Percentiles rank a stretch among this genome's conserved stretches.
These are phyloP conservation scores for Vollenhovia emeryi DNA, from an alignment of 1,140 invertebrate species.

Conservation along the genomic window DNA sequence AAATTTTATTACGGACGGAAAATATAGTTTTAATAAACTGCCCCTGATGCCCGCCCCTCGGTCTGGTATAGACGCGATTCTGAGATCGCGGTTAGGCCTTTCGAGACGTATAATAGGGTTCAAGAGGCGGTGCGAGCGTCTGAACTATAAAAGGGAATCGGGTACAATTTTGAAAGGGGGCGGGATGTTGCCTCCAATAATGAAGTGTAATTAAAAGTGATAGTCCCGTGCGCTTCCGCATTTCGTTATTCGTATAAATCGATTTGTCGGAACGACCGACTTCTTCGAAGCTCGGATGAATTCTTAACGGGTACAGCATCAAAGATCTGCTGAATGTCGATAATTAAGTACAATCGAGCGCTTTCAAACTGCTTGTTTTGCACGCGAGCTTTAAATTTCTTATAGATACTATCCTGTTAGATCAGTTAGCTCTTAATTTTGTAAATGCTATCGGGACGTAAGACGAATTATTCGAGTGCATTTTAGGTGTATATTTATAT, in stretches of 20 bases:
- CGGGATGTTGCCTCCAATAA: slow-evolving; percentile 49
- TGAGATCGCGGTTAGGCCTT: slow-evolving; percentile 16
- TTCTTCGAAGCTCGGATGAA: slow-evolving; percentile 17
- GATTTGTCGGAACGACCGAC: neutral
- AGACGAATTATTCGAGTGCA: neutral
- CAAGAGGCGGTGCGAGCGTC: neutral
- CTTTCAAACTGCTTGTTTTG: slow-evolving; percentile 8
- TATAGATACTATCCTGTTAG: neutral
- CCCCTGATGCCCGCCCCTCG: neutral
- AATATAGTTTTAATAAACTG: slow-evolving; percentile 70
- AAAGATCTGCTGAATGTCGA: slow-evolving; percentile 23
- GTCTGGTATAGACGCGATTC: slow-evolving; percentile 27
- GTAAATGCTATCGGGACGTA: neutral
- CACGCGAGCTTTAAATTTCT: slow-evolving; percentile 7
- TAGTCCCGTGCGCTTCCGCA: slow-evolving; percentile 64
- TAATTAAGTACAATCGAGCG: slow-evolving; percentile 16
- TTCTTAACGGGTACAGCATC: slow-evolving; percentile 44
- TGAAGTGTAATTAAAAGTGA: slow-evolving; percentile 74
- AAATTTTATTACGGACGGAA: slow-evolving; percentile 76
- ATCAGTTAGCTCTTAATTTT: slow-evolving; percentile 23
- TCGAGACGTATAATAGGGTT: slow-evolving; percentile 21
- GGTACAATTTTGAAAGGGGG: slow-evolving; percentile 9
- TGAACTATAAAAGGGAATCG: slow-evolving; percentile 15
- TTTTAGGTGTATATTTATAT: neutral
- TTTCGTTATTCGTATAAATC: slow-evolving; percentile 20